Evolutionary conservation across 64 coral and sea anemone genomes (phyloP).

Genomic region (Stichodactyla mertensii): DNA sequence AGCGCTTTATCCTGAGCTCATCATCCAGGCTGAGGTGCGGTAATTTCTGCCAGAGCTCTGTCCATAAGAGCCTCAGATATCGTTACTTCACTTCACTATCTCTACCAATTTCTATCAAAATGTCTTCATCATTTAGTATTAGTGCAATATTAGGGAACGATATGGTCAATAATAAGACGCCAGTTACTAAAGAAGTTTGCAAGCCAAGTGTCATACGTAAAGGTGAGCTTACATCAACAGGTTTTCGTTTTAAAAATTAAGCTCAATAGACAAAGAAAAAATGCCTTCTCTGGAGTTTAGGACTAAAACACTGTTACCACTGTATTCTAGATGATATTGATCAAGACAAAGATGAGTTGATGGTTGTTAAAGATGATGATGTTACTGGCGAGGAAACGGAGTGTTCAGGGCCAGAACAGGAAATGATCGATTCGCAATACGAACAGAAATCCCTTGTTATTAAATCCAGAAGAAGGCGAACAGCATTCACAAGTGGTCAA

Average conservation of each 20-base stretch:
- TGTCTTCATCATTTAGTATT: slow-evolving; percentile 13
- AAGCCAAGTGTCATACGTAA: background rate
- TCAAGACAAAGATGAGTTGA: slow-evolving; percentile 2
- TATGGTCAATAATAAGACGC: background rate
- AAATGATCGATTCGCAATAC: background rate
- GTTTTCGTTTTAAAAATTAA: background rate
- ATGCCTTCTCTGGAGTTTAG: background rate
- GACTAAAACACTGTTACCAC: background rate
- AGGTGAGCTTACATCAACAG: slow-evolving; percentile 16
- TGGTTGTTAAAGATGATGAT: background rate
- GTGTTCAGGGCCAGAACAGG: background rate
- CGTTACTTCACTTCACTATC: background rate
- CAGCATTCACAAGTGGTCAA: slow-evolving; percentile 89
- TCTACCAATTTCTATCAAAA: background rate
- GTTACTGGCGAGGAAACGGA: background rate
- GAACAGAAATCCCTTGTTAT: slow-evolving; percentile 16
- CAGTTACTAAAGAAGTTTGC: background rate
- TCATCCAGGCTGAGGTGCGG: background rate
- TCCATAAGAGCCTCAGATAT: background rate
- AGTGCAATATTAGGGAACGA: slow-evolving; percentile 21
- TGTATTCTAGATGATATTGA: background rate
- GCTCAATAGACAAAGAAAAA: background rate
- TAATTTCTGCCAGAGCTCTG: background rate
- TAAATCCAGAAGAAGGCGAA: slow-evolving; percentile 71
- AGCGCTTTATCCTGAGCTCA: background rate